phyloP scores from a whole-genome alignment of 1,140 invertebrate species.

The Calephelis nemesis region DNA sequence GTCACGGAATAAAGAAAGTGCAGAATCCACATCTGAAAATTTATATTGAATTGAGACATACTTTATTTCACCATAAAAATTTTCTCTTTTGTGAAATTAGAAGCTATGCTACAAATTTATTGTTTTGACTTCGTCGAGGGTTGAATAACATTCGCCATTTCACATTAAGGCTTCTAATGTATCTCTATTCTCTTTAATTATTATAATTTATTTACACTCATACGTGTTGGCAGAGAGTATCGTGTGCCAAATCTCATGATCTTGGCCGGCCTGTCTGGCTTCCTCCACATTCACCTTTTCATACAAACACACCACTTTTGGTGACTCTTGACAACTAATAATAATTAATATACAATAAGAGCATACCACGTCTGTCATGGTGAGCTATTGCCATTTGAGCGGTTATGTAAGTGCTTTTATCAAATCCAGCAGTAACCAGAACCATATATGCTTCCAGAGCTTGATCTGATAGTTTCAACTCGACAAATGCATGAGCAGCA shows the following conservation, averaged over 20 bases:
- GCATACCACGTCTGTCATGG: slow-evolving; percentile 93
- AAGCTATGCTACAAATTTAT: too few relatives aligned
- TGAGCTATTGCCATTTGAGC: slow-evolving; percentile 95
- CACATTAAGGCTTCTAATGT: too few relatives aligned
- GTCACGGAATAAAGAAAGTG: slow-evolving; percentile 90
- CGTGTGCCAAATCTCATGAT: too few relatives aligned
- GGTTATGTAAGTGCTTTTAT: slow-evolving; percentile 93
- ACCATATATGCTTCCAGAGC: slow-evolving; percentile 90
- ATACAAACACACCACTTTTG: too few relatives aligned
- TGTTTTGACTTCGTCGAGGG: too few relatives aligned
- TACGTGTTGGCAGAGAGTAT: too few relatives aligned
- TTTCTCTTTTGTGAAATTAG: neutral
- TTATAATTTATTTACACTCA: too few relatives aligned
- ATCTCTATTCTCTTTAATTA: too few relatives aligned
- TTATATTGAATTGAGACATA: neutral
- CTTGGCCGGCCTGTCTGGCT: too few relatives aligned
- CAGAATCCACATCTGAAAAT: slow-evolving; percentile 92
- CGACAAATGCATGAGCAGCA: slow-evolving; percentile 92
- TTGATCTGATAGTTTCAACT: slow-evolving; percentile 94
- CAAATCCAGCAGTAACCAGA: slow-evolving; percentile 89
- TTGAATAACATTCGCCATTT: too few relatives aligned
- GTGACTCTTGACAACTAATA: too few relatives aligned
- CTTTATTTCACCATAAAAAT: neutral
- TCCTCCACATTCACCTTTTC: too few relatives aligned
- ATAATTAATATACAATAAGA: slow-evolving; percentile 24